phyloP scores from a whole-genome alignment of 2,113 vertebrate species.

The Gavia stellata region DNA sequence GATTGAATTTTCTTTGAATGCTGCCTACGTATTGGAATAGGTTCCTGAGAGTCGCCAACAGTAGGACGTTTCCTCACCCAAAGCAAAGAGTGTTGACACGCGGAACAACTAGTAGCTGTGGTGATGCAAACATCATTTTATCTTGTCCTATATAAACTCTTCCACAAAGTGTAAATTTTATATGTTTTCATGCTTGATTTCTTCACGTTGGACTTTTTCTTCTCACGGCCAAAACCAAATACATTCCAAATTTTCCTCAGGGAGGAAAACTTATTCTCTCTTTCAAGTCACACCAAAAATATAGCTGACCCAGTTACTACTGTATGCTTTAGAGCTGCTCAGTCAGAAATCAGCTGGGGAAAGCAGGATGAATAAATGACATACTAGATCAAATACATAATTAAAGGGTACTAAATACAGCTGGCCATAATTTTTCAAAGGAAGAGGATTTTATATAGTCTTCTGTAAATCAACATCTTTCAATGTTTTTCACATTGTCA shows the following conservation, averaged over 20 bases:
- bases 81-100: neutral
- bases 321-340: neutral
- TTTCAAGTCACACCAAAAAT: slow-evolving; percentile 30
- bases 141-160: neutral
- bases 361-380: slow-evolving; percentile 25
- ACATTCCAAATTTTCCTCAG: neutral
- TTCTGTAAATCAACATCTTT: neutral
- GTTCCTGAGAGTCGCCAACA: neutral
- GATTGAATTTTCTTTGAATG: neutral
- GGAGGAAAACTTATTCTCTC: slow-evolving; percentile 6
- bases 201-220: neutral
- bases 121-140: neutral
- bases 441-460: neutral
- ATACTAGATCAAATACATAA: slow-evolving; percentile 35
- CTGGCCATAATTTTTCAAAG: slow-evolving; percentile 28
- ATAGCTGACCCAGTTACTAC: slow-evolving; percentile 29
- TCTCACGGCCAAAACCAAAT: neutral
- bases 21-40: neutral
- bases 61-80: neutral
- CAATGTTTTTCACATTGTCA: neutral
- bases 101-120: neutral
- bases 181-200: neutral
- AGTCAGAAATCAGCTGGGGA: slow-evolving; percentile 44
- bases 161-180: neutral
- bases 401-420: slow-evolving; percentile 41